Evolutionary conservation across 2,797 vertebrate species (phyloP).

Genomic region (Phrynocephalus forsythii): DNA sequence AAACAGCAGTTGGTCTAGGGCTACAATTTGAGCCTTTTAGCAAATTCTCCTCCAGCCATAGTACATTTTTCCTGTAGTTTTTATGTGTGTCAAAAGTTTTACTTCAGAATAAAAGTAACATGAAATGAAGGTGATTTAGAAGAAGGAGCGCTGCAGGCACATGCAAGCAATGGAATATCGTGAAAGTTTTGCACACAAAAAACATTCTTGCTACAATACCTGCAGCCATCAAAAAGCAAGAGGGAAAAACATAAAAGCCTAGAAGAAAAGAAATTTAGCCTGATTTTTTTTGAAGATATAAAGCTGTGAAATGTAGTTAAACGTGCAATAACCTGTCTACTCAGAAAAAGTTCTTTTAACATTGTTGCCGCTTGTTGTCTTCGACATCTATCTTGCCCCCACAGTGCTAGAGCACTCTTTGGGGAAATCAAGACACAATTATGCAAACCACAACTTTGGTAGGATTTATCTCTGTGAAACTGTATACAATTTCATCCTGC

Average conservation of each 20-base stretch:
- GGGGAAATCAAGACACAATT: too few relatives aligned
- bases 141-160: constrained; percentile 17
- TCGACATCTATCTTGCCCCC: too few relatives aligned
- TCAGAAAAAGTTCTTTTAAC: neutral
- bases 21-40: constrained; percentile 13
- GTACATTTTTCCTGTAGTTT: neutral
- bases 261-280: neutral
- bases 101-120: neutral
- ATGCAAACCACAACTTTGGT: neutral
- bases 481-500: neutral
- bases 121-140: neutral
- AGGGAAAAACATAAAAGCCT: neutral
- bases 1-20: neutral
- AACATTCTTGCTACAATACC: neutral
- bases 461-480: neutral
- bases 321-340: too few relatives aligned
- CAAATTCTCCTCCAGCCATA: neutral
- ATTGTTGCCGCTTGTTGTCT: too few relatives aligned
- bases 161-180: constrained; percentile 1
- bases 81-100: neutral
- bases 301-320: neutral
- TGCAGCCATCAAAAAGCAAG: neutral
- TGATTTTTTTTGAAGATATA: neutral
- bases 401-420: too few relatives aligned
- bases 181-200: neutral